Percentiles rank a stretch among this genome's conserved stretches.
These are phyloP conservation scores for Pomacea canaliculata DNA, from an alignment of 2,888 invertebrate species.

Conservation along the genomic window DNA sequence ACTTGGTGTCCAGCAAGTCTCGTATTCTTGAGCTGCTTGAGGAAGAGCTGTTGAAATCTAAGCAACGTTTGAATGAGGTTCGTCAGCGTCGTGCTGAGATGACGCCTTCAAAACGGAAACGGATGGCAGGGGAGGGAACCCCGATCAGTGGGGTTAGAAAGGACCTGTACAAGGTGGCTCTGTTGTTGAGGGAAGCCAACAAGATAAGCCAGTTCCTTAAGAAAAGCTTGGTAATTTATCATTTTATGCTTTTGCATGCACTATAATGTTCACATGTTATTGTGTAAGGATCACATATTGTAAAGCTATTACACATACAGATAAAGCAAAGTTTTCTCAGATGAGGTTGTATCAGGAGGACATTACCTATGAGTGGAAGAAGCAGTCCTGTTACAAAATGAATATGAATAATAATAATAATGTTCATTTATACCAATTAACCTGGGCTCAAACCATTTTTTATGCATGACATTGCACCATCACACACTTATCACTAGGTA, in stretches of 20 bases:
- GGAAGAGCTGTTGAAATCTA: constrained; percentile 45
- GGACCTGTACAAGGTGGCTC: constrained; percentile 59
- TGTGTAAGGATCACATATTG: too few species aligned
- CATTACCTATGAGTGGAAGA: too few species aligned
- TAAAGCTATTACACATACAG: too few species aligned
- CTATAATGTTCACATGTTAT: too few species aligned
- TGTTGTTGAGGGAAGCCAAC: constrained; percentile 66
- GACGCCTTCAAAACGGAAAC: constrained; percentile 23
- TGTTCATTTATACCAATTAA: too few species aligned
- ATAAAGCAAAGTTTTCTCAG: too few species aligned
- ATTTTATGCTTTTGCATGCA: neutral
- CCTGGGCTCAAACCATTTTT: too few species aligned
- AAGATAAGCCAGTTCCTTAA: constrained; percentile 65
- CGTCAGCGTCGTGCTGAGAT: constrained; percentile 46
- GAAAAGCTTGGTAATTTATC: constrained; percentile 57
- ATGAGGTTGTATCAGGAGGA: too few species aligned
- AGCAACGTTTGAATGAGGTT: constrained; percentile 47
- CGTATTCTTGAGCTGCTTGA: constrained; percentile 50
- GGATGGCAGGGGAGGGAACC: neutral
- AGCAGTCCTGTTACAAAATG: too few species aligned
- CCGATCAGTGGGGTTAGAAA: constrained; percentile 33
- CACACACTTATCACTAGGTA: too few species aligned
- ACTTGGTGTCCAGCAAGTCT: constrained; percentile 37
- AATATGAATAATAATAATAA: too few species aligned
- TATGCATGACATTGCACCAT: too few species aligned